Evolutionary conservation across 2,888 invertebrate species (phyloP), one percentile per base, ranked within the genome.

Genomic region (Pristionchus entomophagus): DNA sequence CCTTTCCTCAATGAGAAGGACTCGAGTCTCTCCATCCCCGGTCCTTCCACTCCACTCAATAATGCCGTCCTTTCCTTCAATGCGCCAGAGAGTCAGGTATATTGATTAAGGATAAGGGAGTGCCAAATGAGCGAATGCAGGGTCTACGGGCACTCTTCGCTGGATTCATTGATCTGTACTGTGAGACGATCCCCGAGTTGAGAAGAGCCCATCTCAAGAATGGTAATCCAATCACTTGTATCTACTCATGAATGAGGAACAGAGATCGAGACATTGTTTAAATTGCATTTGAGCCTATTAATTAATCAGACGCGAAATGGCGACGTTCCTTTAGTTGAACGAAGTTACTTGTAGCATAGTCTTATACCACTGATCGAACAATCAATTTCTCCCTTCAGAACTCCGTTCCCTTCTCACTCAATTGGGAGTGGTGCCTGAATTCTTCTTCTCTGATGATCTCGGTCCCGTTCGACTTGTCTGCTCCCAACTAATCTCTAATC

Each of bases 151-250:
- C 49, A 8, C 65, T 84, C 19, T 84, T 84, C 49, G 83, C 83
- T 8, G 83, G 83, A 0, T 84, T 84, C 49, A 65, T 84, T 4
- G 83, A 84, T 65, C 19, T 84, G n/a, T 84, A 84, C 83, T 84
- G 83, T 19, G 83, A 84, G 49, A 32, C 65, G 35, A 38, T 84
- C 53, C 83, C 83, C 12, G 83, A 84, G 49, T n/a, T 84, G 65
- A 84, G 83, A 65, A 35, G 83, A 45, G 14, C 41, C 19, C 53
- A 82, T 59, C 12, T 82, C 38, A 84, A 65, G 35, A 53, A 84
- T 65, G 83, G 83, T 84, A 5, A 84, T 41, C 56, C 56, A 56
- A 14, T 56, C 19, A 10, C n/a, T 56, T 56, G 12, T 56, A 5
- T 17, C 19, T 56, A 56, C n/a, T 56, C 22, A 12, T 65, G 65